A percentile compares a stretch with the other conserved stretches of the same genome.
Conservation (phyloP, 2,113 vertebrate species). For the Dipodomys spectabilis region DNA sequence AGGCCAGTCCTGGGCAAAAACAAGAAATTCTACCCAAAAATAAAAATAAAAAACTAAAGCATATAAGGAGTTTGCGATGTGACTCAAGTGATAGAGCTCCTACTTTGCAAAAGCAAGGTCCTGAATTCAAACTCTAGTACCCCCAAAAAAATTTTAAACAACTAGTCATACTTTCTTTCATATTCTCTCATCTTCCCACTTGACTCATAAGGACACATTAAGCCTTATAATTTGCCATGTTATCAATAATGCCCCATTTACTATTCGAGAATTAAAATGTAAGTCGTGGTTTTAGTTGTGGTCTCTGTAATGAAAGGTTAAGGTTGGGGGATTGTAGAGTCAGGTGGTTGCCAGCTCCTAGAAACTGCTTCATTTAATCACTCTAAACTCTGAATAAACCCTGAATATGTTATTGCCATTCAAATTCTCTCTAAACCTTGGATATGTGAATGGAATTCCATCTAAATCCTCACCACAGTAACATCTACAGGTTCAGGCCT, state of each 20-base stretch:
- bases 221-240: background rate
- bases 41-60: too few relatives aligned
- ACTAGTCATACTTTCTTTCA: background rate
- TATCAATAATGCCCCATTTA: background rate
- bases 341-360: background rate
- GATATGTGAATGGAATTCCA: background rate
- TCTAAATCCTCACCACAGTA: background rate
- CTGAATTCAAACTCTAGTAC: too few relatives aligned
- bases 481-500: background rate
- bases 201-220: constrained; percentile 3
- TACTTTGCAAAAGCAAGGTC: too few relatives aligned
- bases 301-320: background rate
- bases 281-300: background rate
- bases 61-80: too few relatives aligned
- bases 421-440: background rate
- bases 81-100: too few relatives aligned
- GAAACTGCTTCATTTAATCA: background rate
- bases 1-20: too few relatives aligned
- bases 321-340: background rate
- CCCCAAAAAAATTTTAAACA: background rate
- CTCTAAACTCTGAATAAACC: too few relatives aligned
- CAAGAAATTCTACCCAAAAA: too few relatives aligned
- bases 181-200: background rate
- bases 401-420: too few relatives aligned
- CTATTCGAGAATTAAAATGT: background rate